phyloP scores from a whole-genome alignment of 2,888 invertebrate species.

The Trachelus troglodyta region DNA sequence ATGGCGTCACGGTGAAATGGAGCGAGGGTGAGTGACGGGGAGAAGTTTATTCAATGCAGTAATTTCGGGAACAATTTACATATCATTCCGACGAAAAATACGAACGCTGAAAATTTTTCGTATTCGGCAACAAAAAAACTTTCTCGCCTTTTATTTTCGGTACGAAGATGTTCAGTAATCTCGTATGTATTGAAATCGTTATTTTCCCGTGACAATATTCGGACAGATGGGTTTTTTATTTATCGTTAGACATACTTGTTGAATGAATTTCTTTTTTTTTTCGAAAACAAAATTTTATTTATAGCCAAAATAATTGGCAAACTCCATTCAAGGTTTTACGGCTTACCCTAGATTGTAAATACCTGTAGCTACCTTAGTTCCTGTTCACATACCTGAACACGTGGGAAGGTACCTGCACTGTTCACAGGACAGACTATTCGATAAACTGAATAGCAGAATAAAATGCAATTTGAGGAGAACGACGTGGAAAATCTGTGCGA shows the following conservation, averaged over 20 bases:
- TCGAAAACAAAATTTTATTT: no score
- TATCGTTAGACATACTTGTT: no score
- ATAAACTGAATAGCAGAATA: not conserved
- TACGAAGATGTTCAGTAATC: not conserved
- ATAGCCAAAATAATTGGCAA: no score
- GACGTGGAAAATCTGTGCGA: not conserved
- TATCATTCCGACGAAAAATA: constrained; percentile 16
- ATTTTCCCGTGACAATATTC: no score
- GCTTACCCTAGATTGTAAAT: no score
- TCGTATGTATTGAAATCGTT: not conserved
- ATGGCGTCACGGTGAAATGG: constrained; percentile 11
- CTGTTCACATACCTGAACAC: not conserved
- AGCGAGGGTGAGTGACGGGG: constrained; percentile 18
- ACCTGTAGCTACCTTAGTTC: not conserved
- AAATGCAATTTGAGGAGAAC: not conserved
- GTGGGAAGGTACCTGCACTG: not conserved
- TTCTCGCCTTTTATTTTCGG: not conserved
- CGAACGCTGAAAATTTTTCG: not conserved
- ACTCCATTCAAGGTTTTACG: not conserved
- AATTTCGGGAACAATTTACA: constrained; percentile 23
- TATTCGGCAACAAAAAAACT: not conserved
- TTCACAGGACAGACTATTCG: not conserved
- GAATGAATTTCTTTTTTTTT: no score
- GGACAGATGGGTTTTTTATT: no score
- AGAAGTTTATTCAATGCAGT: constrained; percentile 25